Conservation (phyloP, 2,797 vertebrate species). For the Rhynchonycteris naso region DNA sequence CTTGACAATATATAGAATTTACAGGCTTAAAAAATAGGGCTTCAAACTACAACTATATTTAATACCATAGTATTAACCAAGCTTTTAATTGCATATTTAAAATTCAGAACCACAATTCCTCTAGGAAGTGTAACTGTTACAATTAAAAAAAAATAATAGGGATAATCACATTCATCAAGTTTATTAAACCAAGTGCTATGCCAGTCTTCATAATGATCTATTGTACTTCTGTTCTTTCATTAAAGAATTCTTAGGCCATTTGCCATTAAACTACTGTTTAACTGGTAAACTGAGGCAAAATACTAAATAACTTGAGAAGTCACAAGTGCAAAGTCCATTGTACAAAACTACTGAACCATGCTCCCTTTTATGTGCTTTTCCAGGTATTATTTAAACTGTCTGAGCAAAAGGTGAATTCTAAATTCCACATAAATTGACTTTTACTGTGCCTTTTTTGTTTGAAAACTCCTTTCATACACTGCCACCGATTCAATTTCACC, state of each 20-base stretch:
- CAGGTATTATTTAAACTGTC: slow-evolving; percentile 36
- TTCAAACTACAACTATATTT: slow-evolving; percentile 63
- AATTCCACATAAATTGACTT: slow-evolving; percentile 36
- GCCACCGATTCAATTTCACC: slow-evolving; percentile 68
- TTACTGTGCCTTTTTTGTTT: slow-evolving; percentile 28
- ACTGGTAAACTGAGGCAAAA: slow-evolving; percentile 72
- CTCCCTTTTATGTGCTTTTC: slow-evolving; percentile 46
- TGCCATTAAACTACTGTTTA: slow-evolving; percentile 34
- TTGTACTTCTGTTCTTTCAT: slow-evolving; percentile 43
- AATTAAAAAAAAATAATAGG: slow-evolving; percentile 59
- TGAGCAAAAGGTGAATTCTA: slow-evolving; percentile 52
- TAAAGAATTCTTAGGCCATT: slow-evolving; percentile 54
- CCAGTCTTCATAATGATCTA: neutral
- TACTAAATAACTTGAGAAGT: slow-evolving; percentile 49
- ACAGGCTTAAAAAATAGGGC: slow-evolving; percentile 51
- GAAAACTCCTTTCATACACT: slow-evolving; percentile 57
- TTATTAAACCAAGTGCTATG: slow-evolving; percentile 60
- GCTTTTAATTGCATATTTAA: slow-evolving; percentile 69
- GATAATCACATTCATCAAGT: slow-evolving; percentile 63
- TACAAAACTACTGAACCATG: slow-evolving; percentile 65
- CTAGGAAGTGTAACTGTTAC: slow-evolving; percentile 44
- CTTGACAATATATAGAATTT: slow-evolving; percentile 33
- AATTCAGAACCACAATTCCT: slow-evolving; percentile 69
- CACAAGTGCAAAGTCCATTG: slow-evolving; percentile 65
- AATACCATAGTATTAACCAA: slow-evolving; percentile 62